These are phyloP conservation scores for Brachylomia viminalis DNA, from an alignment of 2,888 invertebrate species.

Conservation along the genomic window DNA sequence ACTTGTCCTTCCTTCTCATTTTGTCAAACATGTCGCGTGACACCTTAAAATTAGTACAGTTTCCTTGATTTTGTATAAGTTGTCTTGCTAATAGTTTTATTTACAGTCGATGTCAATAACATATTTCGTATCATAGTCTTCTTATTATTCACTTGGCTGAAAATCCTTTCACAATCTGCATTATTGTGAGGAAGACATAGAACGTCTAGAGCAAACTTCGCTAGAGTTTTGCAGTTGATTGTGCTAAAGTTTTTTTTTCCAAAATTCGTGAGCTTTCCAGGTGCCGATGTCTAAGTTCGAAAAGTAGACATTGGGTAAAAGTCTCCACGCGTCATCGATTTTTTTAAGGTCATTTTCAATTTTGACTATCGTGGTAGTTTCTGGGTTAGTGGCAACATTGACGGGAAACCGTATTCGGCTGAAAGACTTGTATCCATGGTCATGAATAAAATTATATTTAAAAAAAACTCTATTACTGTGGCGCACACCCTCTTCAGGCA, in stretches of 20 bases:
- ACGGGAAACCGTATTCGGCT: not conserved
- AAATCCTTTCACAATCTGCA: slow-evolving; percentile 9
- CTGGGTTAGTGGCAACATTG: slow-evolving; percentile 7
- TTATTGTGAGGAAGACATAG: slow-evolving; percentile 4
- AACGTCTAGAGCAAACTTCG: slow-evolving; percentile 1
- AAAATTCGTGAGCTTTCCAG: slow-evolving; percentile 5
- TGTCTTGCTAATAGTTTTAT: not conserved
- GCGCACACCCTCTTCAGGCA: slow-evolving; percentile 8
- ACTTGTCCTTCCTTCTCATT: not conserved
- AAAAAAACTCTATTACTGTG: not conserved
- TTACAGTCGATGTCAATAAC: not conserved
- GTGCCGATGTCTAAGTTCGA: not conserved
- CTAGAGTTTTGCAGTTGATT: slow-evolving; percentile 4
- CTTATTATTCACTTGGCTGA: not conserved
- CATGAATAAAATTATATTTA: too few relatives aligned
- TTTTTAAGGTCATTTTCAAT: not conserved
- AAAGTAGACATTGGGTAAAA: not conserved
- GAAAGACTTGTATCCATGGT: too few relatives aligned
- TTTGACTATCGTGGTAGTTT: not conserved
- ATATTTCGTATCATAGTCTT: slow-evolving; percentile 7
- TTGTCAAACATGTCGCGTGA: not conserved
- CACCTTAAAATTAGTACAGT: not conserved
- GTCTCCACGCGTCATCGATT: slow-evolving; percentile 2
- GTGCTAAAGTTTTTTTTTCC: not conserved
- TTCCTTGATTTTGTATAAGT: not conserved